Percentiles rank a stretch among this genome's conserved stretches.
phyloP scores from a whole-genome alignment of 2,797 vertebrate species.

The Valencia hispanica region DNA sequence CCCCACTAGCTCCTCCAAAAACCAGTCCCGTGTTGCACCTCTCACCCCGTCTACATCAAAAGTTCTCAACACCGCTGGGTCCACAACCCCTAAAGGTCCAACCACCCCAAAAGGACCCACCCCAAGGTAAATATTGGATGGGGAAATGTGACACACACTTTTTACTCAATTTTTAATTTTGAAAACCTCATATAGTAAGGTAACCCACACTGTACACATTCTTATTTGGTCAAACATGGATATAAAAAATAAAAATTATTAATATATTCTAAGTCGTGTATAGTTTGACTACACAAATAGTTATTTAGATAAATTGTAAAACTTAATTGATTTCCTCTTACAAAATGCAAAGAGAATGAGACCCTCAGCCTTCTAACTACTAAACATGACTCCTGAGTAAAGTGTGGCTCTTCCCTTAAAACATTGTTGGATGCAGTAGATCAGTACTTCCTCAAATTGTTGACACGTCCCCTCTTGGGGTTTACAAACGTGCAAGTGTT shows the following conservation, averaged over 20 bases:
- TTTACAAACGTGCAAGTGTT: no score
- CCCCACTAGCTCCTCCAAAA: slow-evolving; percentile 38
- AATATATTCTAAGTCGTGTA: neutral
- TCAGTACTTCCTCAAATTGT: no score
- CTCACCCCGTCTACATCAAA: slow-evolving; percentile 68
- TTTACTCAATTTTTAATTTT: neutral
- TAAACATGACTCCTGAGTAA: no score
- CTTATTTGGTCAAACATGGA: no score
- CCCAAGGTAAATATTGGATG: slow-evolving; percentile 82
- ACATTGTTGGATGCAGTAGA: no score
- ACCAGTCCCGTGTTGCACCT: slow-evolving; percentile 30
- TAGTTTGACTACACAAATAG: neutral
- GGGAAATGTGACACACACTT: neutral
- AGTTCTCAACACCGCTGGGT: slow-evolving; percentile 50
- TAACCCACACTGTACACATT: no score
- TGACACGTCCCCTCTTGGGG: no score
- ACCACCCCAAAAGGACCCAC: slow-evolving; percentile 75
- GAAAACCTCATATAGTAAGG: no score
- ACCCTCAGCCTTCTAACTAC: no score
- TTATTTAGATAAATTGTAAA: neutral
- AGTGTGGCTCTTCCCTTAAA: no score
- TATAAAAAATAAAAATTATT: no score
- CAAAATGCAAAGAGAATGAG: neutral
- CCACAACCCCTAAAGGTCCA: slow-evolving; percentile 63
- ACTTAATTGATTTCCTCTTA: neutral